phyloP scores from a whole-genome alignment of 2,113 vertebrate genomes.

The Corvus moneduloides region DNA sequence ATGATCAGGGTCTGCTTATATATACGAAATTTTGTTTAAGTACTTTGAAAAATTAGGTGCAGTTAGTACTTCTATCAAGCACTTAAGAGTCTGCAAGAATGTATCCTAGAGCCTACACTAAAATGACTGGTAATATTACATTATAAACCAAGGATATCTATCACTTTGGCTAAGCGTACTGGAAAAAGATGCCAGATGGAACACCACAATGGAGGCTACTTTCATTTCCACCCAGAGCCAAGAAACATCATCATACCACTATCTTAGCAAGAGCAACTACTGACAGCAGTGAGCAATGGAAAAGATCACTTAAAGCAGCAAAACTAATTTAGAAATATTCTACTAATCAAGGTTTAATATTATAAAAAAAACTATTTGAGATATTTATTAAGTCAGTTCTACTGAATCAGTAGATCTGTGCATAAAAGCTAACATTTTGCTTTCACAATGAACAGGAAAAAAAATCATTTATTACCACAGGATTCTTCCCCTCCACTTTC shows the following conservation, averaged over 20 bases:
- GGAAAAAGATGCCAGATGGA: not conserved
- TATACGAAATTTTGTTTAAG: not conserved
- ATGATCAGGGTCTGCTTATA: not conserved
- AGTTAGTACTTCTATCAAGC: not conserved
- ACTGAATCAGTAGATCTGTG: not conserved
- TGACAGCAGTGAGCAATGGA: not conserved
- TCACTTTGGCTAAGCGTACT: not conserved
- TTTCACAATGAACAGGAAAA: not conserved
- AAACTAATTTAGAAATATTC: not conserved
- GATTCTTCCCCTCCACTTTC: not conserved
- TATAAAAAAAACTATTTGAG: not conserved
- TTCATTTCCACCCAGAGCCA: not conserved
- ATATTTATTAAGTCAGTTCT: not conserved
- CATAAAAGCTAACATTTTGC: not conserved
- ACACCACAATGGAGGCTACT: fast-evolving
- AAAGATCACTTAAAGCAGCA: not conserved
- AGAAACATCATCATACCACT: not conserved
- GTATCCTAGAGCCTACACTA: not conserved
- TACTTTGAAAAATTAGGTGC: not conserved
- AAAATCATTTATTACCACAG: not conserved
- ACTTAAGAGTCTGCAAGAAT: not conserved
- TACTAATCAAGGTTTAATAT: not conserved
- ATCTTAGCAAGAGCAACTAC: not conserved
- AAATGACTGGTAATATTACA: not conserved
- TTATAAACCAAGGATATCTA: not conserved